A percentile compares a stretch with the other conserved stretches of the same genome.
These are phyloP conservation scores for Antheraea assamensis DNA, from an alignment of 2,888 invertebrate genomes.

Conservation along the genomic window DNA sequence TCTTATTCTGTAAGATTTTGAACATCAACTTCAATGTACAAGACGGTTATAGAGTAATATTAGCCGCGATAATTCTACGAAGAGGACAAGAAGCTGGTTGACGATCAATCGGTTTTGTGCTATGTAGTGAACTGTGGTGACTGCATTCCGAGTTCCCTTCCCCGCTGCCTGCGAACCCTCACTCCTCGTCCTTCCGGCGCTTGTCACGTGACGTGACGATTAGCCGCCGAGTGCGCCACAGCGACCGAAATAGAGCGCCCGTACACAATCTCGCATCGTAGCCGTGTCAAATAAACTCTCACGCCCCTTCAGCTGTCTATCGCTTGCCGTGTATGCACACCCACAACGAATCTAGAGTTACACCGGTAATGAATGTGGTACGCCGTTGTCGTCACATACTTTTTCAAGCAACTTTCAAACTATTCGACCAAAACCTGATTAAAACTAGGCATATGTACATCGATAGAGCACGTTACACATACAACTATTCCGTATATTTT, in stretches of 20 bases:
- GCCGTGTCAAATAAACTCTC: constrained; percentile 63
- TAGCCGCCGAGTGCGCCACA: constrained; percentile 78
- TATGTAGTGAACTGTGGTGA: constrained; percentile 73
- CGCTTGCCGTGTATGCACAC: constrained; percentile 18
- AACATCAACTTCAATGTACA: background rate
- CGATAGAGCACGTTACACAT: constrained; percentile 20
- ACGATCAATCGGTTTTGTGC: constrained; percentile 68
- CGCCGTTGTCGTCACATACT: constrained; percentile 2
- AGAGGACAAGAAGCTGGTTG: constrained; percentile 36
- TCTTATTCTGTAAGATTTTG: background rate
- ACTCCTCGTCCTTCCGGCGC: constrained; percentile 78
- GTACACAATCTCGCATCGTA: constrained; percentile 56
- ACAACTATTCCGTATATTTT: constrained; percentile 18
- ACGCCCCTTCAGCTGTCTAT: constrained; percentile 47
- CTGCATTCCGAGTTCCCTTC: constrained; percentile 73
- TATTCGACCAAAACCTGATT: constrained; percentile 26
- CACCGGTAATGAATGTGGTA: constrained; percentile 23
- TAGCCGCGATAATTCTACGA: no score
- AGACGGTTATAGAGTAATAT: background rate
- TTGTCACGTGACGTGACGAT: constrained; percentile 80
- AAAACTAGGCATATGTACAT: constrained; percentile 23
- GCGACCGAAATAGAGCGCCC: constrained; percentile 79
- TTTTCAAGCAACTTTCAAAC: constrained; percentile 20
- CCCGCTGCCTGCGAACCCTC: constrained; percentile 50
- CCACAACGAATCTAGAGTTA: constrained; percentile 13